Percentiles rank a stretch among this genome's conserved stretches.
These are phyloP conservation scores for Drosophila fulvimacula DNA, from an alignment of 2,888 invertebrate species.

Conservation along the genomic window DNA sequence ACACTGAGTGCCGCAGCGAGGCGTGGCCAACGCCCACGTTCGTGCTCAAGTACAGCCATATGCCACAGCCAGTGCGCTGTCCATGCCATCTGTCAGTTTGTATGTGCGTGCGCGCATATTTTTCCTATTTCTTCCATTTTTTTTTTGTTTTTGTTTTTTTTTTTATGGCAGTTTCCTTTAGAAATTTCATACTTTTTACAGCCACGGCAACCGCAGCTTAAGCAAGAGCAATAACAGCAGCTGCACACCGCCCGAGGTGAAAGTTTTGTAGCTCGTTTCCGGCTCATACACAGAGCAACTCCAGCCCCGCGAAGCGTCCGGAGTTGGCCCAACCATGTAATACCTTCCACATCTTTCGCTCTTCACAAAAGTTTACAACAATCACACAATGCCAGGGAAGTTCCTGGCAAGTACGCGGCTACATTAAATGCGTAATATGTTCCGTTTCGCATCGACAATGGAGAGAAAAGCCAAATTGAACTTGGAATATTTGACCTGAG, in stretches of 20 bases:
- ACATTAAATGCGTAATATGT: slow-evolving; percentile 79
- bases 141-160: slow-evolving; percentile 1
- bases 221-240: slow-evolving; percentile 41
- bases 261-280: slow-evolving; percentile 78
- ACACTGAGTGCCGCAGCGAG: slow-evolving; percentile 35
- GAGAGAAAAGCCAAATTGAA: slow-evolving; percentile 17
- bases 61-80: slow-evolving; percentile 39
- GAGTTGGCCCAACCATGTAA: slow-evolving; percentile 53
- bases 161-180: slow-evolving; percentile 61
- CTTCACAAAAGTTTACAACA: slow-evolving; percentile 73
- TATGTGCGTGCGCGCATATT: slow-evolving; percentile 70
- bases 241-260: slow-evolving; percentile 65
- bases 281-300: slow-evolving; percentile 40
- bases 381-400: slow-evolving; percentile 53
- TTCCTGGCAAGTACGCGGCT: slow-evolving; percentile 69
- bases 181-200: slow-evolving; percentile 72
- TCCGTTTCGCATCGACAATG: slow-evolving; percentile 64
- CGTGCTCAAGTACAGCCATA: slow-evolving; percentile 70
- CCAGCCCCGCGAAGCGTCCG: neutral
- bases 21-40: slow-evolving; percentile 13
- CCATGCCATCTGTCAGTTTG: slow-evolving; percentile 23
- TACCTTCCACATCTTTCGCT: slow-evolving; percentile 55
- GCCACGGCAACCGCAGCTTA: slow-evolving; percentile 38
- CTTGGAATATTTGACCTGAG: neutral
- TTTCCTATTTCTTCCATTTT: slow-evolving; percentile 42